These are phyloP conservation scores for Geococcyx californianus DNA, from an alignment of 2,113 vertebrate species.

Conservation along the genomic window DNA sequence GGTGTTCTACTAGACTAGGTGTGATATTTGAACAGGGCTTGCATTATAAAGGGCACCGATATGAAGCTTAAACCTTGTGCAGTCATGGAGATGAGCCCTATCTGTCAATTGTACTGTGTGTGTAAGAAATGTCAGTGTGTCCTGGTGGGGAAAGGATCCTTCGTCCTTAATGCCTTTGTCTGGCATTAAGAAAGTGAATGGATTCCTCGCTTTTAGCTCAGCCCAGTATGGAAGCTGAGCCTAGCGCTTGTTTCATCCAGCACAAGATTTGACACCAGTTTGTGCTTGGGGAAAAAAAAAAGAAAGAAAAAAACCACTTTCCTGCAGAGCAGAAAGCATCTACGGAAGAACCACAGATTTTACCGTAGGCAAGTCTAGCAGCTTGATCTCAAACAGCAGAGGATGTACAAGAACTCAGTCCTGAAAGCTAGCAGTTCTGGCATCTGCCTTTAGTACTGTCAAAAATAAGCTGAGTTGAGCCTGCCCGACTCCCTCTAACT, in stretches of 20 bases:
- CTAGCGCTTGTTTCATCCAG: not conserved
- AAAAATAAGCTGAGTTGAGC: not conserved
- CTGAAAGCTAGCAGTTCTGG: not conserved
- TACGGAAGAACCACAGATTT: not conserved
- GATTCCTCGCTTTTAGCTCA: not conserved
- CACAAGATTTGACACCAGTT: not conserved
- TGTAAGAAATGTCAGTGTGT: fast-evolving
- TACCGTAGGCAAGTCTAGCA: not conserved
- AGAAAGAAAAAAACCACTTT: not conserved
- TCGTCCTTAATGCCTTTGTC: not conserved
- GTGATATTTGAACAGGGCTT: not conserved
- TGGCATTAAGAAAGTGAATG: not conserved
- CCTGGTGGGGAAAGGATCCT: not conserved
- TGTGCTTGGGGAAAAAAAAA: not conserved
- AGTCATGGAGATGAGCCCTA: not conserved
- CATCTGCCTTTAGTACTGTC: not conserved
- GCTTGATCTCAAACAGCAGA: not conserved
- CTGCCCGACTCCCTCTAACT: not conserved
- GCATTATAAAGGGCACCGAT: not conserved
- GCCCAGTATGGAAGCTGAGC: not conserved
- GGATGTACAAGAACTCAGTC: not conserved
- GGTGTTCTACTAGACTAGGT: not conserved
- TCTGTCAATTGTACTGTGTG: not conserved
- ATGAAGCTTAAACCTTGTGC: not conserved
- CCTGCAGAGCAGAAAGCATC: not conserved